These are phyloP conservation scores for Nymphalis polychloros DNA, from an alignment of 2,888 invertebrate genomes.

Conservation along the genomic window DNA sequence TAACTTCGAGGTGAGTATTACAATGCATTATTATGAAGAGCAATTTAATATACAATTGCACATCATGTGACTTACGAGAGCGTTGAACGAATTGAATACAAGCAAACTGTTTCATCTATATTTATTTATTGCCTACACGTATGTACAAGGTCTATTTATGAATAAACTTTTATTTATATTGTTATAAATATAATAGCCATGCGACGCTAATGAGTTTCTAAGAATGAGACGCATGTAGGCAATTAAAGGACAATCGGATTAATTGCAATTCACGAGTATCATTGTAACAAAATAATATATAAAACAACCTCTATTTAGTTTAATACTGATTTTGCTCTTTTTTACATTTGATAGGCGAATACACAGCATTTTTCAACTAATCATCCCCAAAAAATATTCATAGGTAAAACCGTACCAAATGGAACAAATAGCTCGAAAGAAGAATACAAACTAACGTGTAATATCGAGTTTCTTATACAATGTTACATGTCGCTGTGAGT, in stretches of 20 bases:
- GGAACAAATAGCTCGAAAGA: too few relatives aligned
- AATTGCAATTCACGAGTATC: constrained; percentile 27
- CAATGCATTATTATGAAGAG: constrained; percentile 44
- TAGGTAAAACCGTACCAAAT: too few relatives aligned
- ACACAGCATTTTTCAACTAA: too few relatives aligned
- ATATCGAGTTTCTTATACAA: too few relatives aligned
- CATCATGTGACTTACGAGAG: constrained; percentile 42
- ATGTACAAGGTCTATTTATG: constrained; percentile 2
- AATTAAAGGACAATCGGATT: constrained; percentile 38
- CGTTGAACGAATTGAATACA: constrained; percentile 40
- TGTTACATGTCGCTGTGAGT: constrained; percentile 11
- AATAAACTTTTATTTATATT: constrained; percentile 8
- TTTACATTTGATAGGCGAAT: too few relatives aligned
- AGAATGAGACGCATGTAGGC: constrained; percentile 16
- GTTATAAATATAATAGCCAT: not conserved
- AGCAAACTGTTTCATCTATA: constrained; percentile 31
- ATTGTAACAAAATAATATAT: constrained; percentile 1
- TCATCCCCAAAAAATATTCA: too few relatives aligned
- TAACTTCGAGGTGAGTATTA: constrained; percentile 35
- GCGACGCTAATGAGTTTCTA: constrained; percentile 11
- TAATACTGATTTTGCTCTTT: not conserved
- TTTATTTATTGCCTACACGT: constrained; percentile 14
- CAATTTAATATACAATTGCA: constrained; percentile 44
- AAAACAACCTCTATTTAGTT: not conserved
- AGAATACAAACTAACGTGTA: too few relatives aligned